phyloP scores from a whole-genome alignment of 1,140 invertebrate species.

The Drosophila paulistorum region DNA sequence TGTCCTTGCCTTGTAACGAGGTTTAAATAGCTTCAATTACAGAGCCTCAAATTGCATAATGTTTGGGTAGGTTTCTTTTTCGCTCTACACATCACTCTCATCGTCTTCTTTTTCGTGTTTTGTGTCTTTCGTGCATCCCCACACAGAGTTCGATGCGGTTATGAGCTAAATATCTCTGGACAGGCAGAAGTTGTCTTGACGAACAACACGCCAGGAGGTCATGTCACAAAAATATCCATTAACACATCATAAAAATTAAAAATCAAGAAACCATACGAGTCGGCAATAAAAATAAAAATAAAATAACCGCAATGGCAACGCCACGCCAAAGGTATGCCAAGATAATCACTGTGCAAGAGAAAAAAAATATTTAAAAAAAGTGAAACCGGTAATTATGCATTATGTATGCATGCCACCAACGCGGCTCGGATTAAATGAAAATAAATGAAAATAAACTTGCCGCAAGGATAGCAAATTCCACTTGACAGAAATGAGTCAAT shows the following conservation, averaged over 20 bases:
- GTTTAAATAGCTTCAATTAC: slow-evolving; percentile 79
- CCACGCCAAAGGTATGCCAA: slow-evolving; percentile 67
- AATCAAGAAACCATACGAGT: slow-evolving; percentile 78
- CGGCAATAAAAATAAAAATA: slow-evolving; percentile 56
- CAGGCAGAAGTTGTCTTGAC: slow-evolving; percentile 53
- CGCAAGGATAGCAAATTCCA: slow-evolving; percentile 60
- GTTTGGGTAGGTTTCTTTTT: slow-evolving; percentile 26
- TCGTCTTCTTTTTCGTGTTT: background rate
- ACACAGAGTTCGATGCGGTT: slow-evolving; percentile 13
- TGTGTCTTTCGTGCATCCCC: background rate
- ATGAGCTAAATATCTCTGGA: slow-evolving; percentile 40
- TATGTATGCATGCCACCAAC: slow-evolving; percentile 80
- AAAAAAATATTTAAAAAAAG: slow-evolving; percentile 51
- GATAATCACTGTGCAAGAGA: slow-evolving; percentile 57
- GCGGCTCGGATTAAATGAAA: slow-evolving; percentile 72
- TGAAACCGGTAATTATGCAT: slow-evolving; percentile 82
- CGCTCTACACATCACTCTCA: background rate
- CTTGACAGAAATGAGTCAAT: slow-evolving; percentile 22
- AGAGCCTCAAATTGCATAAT: slow-evolving; percentile 66
- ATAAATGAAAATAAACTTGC: slow-evolving; percentile 15
- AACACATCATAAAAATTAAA: slow-evolving; percentile 82
- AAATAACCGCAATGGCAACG: slow-evolving; percentile 62
- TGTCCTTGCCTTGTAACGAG: slow-evolving; percentile 71
- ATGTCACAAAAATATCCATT: slow-evolving; percentile 81
- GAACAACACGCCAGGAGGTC: slow-evolving; percentile 72